Evolutionary conservation across 1,140 invertebrate species (phyloP).

Genomic region (Drosophila gunungcola): DNA sequence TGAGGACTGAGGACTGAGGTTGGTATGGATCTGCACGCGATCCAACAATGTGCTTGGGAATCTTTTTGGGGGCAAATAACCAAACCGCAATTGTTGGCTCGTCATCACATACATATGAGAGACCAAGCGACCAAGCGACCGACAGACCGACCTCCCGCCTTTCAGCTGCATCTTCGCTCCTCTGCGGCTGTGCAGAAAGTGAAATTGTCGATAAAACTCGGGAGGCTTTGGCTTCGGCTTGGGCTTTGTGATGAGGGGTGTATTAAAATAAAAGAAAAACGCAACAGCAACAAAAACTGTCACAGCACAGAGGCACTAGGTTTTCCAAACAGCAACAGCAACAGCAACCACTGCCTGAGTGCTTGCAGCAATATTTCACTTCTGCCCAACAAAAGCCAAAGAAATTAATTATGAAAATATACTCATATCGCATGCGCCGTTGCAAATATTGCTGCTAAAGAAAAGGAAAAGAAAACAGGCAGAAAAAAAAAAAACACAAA

Average conservation of each 20-base stretch:
- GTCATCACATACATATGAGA: slow-evolving; percentile 31
- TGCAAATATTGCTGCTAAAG: slow-evolving; percentile 19
- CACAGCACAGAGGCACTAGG: slow-evolving; percentile 42
- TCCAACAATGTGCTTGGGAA: slow-evolving; percentile 75
- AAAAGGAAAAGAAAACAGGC: slow-evolving; percentile 5
- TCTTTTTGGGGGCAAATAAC: slow-evolving; percentile 54
- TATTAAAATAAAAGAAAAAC: slow-evolving; percentile 25
- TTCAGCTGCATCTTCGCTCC: slow-evolving; percentile 29
- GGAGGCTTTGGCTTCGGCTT: not conserved
- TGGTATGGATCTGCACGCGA: slow-evolving; percentile 55
- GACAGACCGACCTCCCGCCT: slow-evolving; percentile 9
- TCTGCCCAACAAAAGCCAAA: slow-evolving; percentile 50
- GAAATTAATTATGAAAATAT: slow-evolving; percentile 65
- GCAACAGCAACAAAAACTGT: slow-evolving; percentile 53
- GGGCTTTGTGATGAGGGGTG: too few relatives aligned
- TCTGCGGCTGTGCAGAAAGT: slow-evolving; percentile 61
- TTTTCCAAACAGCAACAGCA: slow-evolving; percentile 46
- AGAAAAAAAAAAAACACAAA: not conserved
- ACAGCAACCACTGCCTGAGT: not conserved
- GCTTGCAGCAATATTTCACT: slow-evolving; percentile 47
- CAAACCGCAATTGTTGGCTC: slow-evolving; percentile 59
- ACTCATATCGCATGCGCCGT: slow-evolving; percentile 48
- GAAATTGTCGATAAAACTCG: slow-evolving; percentile 77
- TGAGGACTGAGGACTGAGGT: not conserved
- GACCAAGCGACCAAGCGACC: not conserved